Conservation (phyloP, 2,888 invertebrate genomes). For the Meandrusa payeni region DNA sequence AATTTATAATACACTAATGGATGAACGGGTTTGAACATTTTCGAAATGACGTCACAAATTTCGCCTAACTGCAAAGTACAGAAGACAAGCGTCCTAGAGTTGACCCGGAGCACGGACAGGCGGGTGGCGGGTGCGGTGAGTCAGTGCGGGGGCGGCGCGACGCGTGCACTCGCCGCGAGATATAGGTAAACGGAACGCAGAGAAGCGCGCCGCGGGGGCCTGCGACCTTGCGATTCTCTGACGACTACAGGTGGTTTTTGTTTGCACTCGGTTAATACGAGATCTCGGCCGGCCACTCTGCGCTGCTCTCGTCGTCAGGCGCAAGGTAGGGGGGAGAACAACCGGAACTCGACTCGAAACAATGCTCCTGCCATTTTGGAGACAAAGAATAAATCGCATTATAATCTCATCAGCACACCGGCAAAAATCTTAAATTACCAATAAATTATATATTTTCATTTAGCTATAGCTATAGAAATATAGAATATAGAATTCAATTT, state of each 20-base stretch:
- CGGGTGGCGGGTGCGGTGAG: slow-evolving; percentile 32
- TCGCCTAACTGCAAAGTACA: slow-evolving; percentile 5
- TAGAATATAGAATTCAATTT: too few species aligned
- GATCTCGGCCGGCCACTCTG: slow-evolving; percentile 50
- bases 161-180: slow-evolving; percentile 74
- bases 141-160: slow-evolving; percentile 56
- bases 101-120: slow-evolving; percentile 44
- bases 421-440: slow-evolving; percentile 16
- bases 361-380: slow-evolving; percentile 42
- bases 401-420: slow-evolving; percentile 13
- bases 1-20: too few species aligned
- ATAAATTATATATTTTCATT: too few species aligned
- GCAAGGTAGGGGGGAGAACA: slow-evolving; percentile 46
- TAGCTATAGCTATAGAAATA: too few species aligned
- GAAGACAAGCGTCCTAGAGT: slow-evolving; percentile 51
- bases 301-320: slow-evolving; percentile 35
- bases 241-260: slow-evolving; percentile 80
- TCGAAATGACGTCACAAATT: slow-evolving; percentile 8
- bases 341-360: slow-evolving; percentile 60
- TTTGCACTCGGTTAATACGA: slow-evolving; percentile 57
- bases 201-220: slow-evolving; percentile 67
- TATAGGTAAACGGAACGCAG: slow-evolving; percentile 78
- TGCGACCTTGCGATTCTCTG: slow-evolving; percentile 74
- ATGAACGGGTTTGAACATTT: too few species aligned
- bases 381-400: slow-evolving; percentile 29